Base-by-base conservation (phyloP, 2,888 invertebrate species). In the Lobophora halterata region DNA sequence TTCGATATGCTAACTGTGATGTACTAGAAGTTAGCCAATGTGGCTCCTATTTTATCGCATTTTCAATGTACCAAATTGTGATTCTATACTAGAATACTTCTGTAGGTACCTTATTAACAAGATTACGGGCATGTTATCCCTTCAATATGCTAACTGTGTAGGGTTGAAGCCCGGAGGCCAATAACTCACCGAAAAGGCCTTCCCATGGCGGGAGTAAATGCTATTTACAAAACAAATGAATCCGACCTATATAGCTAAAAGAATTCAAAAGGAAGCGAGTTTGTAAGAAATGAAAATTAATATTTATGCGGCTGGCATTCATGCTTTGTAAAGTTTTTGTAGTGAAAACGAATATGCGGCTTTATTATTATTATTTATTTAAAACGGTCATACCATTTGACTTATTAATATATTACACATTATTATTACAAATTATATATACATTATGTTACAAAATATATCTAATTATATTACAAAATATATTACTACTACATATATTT, bases 1-100 rank as follows among this genome's bases (percentile, higher is more conserved):
- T 39, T 46, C 35, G 35, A 48, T 49, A 52, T 52, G 49, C 46
- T 44, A 47, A 48, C 41, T 37, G 46, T 31, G 35, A n/a, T n/a
- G n/a, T n/a, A n/a, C n/a, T n/a, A n/a, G n/a, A n/a, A n/a, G n/a
- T n/a, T n/a, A n/a, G n/a, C n/a, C n/a, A n/a, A n/a, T n/a, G n/a
- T n/a, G n/a, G n/a, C n/a, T n/a, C n/a, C n/a, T n/a, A n/a, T n/a
- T n/a, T n/a, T n/a, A n/a, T n/a, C n/a, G n/a, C n/a, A n/a, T n/a
- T n/a, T n/a, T n/a, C n/a, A n/a, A n/a, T n/a, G n/a, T n/a, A n/a
- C n/a, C n/a, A n/a, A n/a, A n/a, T n/a, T n/a, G n/a, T n/a, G n/a
- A n/a, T n/a, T n/a, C n/a, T n/a, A n/a, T n/a, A n/a, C n/a, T n/a
- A n/a, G n/a, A n/a, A n/a, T n/a, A n/a, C n/a, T n/a, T n/a, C n/a